Percentiles rank a stretch among this genome's conserved stretches.
These are phyloP conservation scores for Smutsia temminckii DNA, from an alignment of 2,797 vertebrate species.

Conservation along the genomic window DNA sequence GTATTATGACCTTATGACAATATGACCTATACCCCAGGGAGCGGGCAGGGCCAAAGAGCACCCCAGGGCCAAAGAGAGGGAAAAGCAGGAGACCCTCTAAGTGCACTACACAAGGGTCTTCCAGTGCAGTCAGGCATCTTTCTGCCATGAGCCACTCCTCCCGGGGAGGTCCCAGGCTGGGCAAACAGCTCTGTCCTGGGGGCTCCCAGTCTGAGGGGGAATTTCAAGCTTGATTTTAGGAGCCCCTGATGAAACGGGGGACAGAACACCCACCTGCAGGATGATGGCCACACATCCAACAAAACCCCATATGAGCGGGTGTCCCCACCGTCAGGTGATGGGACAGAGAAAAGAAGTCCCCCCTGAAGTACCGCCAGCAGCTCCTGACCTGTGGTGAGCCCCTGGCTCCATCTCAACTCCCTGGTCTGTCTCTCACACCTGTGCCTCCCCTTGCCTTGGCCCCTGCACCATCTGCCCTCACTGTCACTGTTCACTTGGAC, in stretches of 20 bases:
- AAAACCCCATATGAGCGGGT: background rate
- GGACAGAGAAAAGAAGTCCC: background rate
- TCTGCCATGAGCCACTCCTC: background rate
- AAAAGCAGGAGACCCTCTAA: background rate
- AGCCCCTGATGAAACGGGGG: background rate
- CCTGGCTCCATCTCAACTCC: background rate
- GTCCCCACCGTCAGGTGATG: background rate
- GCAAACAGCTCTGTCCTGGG: background rate
- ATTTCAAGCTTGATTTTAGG: background rate
- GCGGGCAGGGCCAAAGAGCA: background rate
- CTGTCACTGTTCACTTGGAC: background rate
- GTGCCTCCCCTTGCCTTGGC: background rate
- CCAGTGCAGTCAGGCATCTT: background rate
- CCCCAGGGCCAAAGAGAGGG: background rate
- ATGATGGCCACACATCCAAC: background rate
- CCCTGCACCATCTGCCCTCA: accelerated
- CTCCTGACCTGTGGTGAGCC: background rate
- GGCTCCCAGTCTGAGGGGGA: background rate
- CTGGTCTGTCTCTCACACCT: background rate
- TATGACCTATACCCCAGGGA: background rate
- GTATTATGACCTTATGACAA: background rate
- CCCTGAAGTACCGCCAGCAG: background rate
- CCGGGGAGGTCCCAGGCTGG: no score
- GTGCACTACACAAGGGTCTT: background rate
- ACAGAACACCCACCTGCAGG: background rate